phyloP scores from a whole-genome alignment of 2,888 invertebrate species.

The Sarcophaga caerulescens region DNA sequence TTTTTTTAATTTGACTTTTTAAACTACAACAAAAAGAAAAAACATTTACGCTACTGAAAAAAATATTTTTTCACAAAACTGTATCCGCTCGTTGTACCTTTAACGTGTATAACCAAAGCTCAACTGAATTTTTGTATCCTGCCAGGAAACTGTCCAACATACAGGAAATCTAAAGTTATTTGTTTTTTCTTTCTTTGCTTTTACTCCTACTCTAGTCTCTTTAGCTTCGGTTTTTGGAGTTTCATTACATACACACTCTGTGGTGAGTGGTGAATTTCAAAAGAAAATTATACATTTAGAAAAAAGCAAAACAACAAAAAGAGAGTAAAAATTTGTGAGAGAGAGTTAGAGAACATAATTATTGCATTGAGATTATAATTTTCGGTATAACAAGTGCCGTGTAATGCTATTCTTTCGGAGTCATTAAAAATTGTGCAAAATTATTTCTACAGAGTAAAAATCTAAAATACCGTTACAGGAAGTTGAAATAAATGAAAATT shows the following conservation, averaged over 20 bases:
- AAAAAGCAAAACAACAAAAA: not conserved
- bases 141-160: slow-evolving; percentile 70
- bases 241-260: slow-evolving; percentile 57
- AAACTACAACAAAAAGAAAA: slow-evolving; percentile 14
- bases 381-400: not conserved
- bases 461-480: slow-evolving; percentile 52
- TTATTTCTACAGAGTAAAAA: slow-evolving; percentile 70
- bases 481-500: not conserved
- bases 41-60: slow-evolving; percentile 24
- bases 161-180: slow-evolving; percentile 72
- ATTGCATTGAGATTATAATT: not conserved
- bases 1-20: not conserved
- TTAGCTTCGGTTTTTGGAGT: slow-evolving; percentile 48
- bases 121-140: slow-evolving; percentile 76
- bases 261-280: slow-evolving; percentile 74
- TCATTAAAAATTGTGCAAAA: slow-evolving; percentile 51
- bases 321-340: not conserved
- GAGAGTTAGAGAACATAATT: not conserved
- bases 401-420: slow-evolving; percentile 37
- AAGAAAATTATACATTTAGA: not conserved
- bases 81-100: slow-evolving; percentile 73
- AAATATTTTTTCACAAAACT: slow-evolving; percentile 48
- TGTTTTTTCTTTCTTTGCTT: slow-evolving; percentile 12
- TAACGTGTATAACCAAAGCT: slow-evolving; percentile 78
- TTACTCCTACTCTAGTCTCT: not conserved